Evolutionary conservation across 1,140 invertebrate species (phyloP).

Genomic region (Telenomus remus): DNA sequence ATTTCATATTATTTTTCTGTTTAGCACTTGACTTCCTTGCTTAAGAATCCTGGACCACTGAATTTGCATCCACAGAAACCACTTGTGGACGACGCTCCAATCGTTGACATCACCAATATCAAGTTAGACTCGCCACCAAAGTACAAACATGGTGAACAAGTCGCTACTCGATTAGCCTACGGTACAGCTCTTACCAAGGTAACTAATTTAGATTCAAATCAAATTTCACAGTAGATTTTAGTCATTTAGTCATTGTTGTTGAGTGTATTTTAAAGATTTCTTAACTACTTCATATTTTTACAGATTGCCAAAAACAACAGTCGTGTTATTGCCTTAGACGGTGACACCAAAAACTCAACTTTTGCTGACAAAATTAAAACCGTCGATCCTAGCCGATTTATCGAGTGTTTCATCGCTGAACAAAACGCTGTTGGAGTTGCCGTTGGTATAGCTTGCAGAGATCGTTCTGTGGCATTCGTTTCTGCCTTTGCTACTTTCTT

Average conservation of each 20-base stretch:
- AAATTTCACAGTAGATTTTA: slow-evolving; percentile 4
- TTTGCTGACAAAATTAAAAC: slow-evolving; percentile 94
- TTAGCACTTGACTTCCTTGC: slow-evolving; percentile 80
- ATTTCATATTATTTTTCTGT: no score
- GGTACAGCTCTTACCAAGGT: slow-evolving; percentile 92
- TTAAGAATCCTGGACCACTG: slow-evolving; percentile 79
- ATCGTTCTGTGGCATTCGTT: slow-evolving; percentile 92
- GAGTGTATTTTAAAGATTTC: no score
- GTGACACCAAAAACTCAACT: slow-evolving; percentile 99
- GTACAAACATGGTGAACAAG: slow-evolving; percentile 87
- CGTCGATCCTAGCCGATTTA: slow-evolving; percentile 84
- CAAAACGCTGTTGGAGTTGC: slow-evolving; percentile 98
- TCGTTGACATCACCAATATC: slow-evolving; percentile 84
- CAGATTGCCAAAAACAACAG: slow-evolving; percentile 86
- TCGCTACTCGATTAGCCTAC: slow-evolving; percentile 96
- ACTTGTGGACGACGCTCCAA: slow-evolving; percentile 82
- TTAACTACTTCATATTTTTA: no score
- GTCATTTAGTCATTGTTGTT: background rate
- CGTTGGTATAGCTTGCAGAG: slow-evolving; percentile 92
- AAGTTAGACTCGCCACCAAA: slow-evolving; percentile 88
- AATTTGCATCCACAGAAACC: slow-evolving; percentile 80
- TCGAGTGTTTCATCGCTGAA: slow-evolving; percentile 99
- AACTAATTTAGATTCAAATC: slow-evolving; percentile 3
- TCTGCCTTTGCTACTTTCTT: slow-evolving; percentile 99
- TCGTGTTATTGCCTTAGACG: slow-evolving; percentile 93